Evolutionary conservation across 2,113 vertebrate species (phyloP), one percentile per base, ranked within the genome.

Genomic region (Pachypanchax playfairii): DNA sequence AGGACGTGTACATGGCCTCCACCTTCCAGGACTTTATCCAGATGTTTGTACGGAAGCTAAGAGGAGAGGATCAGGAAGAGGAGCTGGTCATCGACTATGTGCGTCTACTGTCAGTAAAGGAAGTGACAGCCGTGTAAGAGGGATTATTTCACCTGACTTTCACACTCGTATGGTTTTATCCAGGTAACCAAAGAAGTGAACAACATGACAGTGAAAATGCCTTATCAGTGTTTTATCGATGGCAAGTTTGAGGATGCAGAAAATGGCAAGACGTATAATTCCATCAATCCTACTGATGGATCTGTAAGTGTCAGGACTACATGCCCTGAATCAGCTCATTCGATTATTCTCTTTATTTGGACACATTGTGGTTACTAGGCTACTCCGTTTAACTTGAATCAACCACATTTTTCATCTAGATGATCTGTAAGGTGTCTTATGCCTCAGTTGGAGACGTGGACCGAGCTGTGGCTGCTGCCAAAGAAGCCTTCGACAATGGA

Each of bases 1-100:
- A 95, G 67, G 95, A 96, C 0, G 91, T 96, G 11, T 96, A 96
- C 89, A 94, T 95, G 95, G 94, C 95, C 2, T 87, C 94, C 71
- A 91, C 90, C 33, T 96, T 94, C 65, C 83, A 90, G 70, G 93
- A 94, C 63, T 95, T 96, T 84, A 82, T 94, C 66, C 94, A 96
- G 77, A 91, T 94, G 82, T 83, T 94, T 0, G 92, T 94, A 55
- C 85, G 93, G 42, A 93, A 87, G 82, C 80, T 94, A 18, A 84
- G 94, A 66, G 95, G 94, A 6, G 94, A 94, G 14, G 91, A 92
- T 7, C 79, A 81, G 22, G 88, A 92, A 41, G 70, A 87, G 28
- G 89, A 94, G 70, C 79, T 91, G 21, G 35, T 74, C 20, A 62
- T 95, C 1, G 89, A 93, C 82, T 93, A 94, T 1, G 94, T 96